A percentile compares a stretch with the other conserved stretches of the same genome.
These are phyloP conservation scores for Semnopithecus entellus DNA, from an alignment of 2,113 vertebrate genomes.

Conservation along the genomic window DNA sequence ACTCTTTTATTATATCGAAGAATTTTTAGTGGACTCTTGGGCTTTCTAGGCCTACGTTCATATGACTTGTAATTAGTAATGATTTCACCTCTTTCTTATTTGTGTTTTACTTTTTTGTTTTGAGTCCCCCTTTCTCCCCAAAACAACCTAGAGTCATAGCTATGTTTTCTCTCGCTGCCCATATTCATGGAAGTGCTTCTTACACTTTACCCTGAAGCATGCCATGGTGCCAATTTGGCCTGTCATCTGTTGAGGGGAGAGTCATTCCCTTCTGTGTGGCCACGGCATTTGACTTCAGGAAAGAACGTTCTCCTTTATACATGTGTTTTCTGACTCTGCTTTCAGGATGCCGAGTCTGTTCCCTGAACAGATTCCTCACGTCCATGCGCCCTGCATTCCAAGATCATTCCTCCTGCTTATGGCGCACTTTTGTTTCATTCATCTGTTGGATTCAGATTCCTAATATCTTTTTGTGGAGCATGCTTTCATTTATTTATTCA, in stretches of 20 bases:
- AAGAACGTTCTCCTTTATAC: not conserved
- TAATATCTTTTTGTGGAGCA: not conserved
- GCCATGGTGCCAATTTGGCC: not conserved
- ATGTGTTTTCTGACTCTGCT: not conserved
- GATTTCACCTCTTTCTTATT: not conserved
- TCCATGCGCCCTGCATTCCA: not conserved
- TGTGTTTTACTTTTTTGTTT: not conserved
- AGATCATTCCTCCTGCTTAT: not conserved
- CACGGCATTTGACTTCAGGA: not conserved
- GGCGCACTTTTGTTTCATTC: not conserved
- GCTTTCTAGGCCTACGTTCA: not conserved
- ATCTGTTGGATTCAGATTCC: not conserved
- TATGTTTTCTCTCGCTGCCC: not conserved
- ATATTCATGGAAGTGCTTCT: not conserved
- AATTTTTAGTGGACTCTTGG: not conserved
- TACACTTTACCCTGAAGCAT: not conserved
- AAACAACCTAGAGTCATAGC: not conserved
- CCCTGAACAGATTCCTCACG: not conserved
- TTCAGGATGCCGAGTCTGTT: not conserved
- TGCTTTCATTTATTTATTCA: not conserved
- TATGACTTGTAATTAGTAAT: not conserved
- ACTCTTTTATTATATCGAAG: not conserved
- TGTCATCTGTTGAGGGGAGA: not conserved
- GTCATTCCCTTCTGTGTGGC: not conserved
- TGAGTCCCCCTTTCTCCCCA: not conserved